These are phyloP conservation scores for Pseudochaenichthys georgianus DNA, from an alignment of 2,797 vertebrate species.

Conservation along the genomic window DNA sequence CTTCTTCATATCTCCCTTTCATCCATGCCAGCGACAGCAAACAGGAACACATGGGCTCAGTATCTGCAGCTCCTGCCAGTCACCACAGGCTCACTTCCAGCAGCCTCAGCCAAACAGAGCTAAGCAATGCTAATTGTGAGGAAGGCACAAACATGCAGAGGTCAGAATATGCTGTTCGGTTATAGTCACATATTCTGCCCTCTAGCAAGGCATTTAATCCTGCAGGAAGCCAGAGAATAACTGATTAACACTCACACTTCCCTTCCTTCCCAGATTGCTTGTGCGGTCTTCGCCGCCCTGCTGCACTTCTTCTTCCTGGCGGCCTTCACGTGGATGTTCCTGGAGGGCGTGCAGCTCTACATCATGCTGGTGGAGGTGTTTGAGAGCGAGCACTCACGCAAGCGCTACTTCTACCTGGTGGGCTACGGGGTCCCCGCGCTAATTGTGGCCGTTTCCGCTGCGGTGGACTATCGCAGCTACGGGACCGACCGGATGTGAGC, in stretches of 20 bases:
- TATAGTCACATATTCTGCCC: slow-evolving; percentile 12
- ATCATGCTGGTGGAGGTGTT: slow-evolving; percentile 99
- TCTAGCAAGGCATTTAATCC: slow-evolving; percentile 25
- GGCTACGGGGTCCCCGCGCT: slow-evolving; percentile 96
- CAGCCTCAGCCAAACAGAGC: slow-evolving; percentile 65
- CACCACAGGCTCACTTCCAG: slow-evolving; percentile 68
- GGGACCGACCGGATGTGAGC: slow-evolving; percentile 98
- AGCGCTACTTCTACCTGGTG: slow-evolving; percentile 95
- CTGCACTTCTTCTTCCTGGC: slow-evolving; percentile 99
- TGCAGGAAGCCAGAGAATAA: neutral
- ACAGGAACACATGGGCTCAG: slow-evolving; percentile 64
- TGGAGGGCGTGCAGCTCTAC: slow-evolving; percentile 98
- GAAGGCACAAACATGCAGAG: slow-evolving; percentile 44
- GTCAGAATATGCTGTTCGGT: slow-evolving; percentile 55
- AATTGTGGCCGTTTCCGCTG: slow-evolving; percentile 94
- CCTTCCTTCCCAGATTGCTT: slow-evolving; percentile 88
- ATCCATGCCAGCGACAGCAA: slow-evolving; percentile 64
- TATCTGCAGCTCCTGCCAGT: slow-evolving; percentile 64
- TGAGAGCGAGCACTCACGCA: slow-evolving; percentile 95
- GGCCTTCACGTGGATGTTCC: slow-evolving; percentile 99
- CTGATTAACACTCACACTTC: slow-evolving; percentile 1
- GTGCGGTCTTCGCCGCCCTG: slow-evolving; percentile 95
- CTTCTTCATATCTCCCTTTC: slow-evolving; percentile 59
- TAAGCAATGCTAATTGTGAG: slow-evolving; percentile 66
- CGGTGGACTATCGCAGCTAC: slow-evolving; percentile 96